These are phyloP conservation scores for human DNA, from an alignment of 2,113 vertebrate species.

Conservation along the genomic window DNA sequence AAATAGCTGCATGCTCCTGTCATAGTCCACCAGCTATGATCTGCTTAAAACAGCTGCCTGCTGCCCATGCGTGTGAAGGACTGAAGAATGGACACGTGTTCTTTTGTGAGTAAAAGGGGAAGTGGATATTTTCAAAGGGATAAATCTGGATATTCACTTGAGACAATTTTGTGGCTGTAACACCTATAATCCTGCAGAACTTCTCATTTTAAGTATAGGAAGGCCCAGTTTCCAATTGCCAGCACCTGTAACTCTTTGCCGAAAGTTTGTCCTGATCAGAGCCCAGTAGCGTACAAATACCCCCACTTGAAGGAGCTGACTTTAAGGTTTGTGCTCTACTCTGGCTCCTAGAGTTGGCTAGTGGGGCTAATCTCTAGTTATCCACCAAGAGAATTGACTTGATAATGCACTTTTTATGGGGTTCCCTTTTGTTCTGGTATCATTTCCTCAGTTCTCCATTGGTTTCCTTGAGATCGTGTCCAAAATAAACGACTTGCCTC, in stretches of 20 bases:
- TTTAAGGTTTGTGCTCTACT: accelerated
- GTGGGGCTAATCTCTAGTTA: background rate
- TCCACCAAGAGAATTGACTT: background rate
- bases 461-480: background rate
- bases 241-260: background rate
- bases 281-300: background rate
- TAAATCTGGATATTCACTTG: background rate
- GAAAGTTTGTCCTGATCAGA: background rate
- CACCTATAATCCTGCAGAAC: accelerated
- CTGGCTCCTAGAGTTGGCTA: background rate
- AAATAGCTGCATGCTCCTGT: background rate
- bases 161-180: background rate
- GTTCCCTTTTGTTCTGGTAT: background rate
- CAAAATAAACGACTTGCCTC: background rate
- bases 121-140: background rate
- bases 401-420: too few relatives aligned
- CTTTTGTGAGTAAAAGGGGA: background rate
- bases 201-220: background rate
- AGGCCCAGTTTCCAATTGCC: too few relatives aligned
- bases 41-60: background rate
- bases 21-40: background rate
- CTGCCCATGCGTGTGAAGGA: background rate
- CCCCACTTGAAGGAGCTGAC: background rate
- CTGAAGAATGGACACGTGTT: background rate
- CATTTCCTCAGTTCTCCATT: background rate